Evolutionary conservation across 2,888 invertebrate genomes (phyloP).

Genomic region (Pristionchus exspectatus): DNA sequence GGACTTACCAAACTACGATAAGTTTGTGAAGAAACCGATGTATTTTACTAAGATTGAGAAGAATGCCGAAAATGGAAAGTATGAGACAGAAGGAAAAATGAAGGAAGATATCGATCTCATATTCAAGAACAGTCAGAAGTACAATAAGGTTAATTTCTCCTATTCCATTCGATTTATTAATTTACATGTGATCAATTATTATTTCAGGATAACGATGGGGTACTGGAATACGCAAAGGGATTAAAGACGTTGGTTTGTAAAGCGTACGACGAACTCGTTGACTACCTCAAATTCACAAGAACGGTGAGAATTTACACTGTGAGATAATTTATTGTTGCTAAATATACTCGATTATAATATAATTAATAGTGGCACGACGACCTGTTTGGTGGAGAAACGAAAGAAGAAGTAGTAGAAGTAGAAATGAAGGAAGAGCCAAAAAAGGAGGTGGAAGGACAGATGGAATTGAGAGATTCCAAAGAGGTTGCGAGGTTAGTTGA

Average conservation of each 20-base stretch:
- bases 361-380: neutral
- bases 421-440: neutral
- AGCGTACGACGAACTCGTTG: neutral
- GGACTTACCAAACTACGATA: constrained; percentile 83
- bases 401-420: neutral
- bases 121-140: constrained; percentile 27
- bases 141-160: constrained; percentile 24
- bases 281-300: constrained; percentile 5
- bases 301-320: neutral
- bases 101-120: constrained; percentile 37
- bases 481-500: neutral
- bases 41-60: constrained; percentile 88
- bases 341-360: neutral
- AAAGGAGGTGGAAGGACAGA: neutral
- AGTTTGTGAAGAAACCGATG: constrained; percentile 90
- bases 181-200: neutral
- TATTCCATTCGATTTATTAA: neutral
- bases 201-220: neutral
- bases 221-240: neutral
- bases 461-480: neutral
- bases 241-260: neutral
- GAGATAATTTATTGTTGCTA: neutral
- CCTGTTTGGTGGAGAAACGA: neutral
- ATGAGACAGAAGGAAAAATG: neutral
- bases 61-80: constrained; percentile 27